Evolutionary conservation across 2,888 invertebrate genomes (phyloP), one percentile per base, ranked within the genome.

Genomic region (Exephanes ischioxanthus): DNA sequence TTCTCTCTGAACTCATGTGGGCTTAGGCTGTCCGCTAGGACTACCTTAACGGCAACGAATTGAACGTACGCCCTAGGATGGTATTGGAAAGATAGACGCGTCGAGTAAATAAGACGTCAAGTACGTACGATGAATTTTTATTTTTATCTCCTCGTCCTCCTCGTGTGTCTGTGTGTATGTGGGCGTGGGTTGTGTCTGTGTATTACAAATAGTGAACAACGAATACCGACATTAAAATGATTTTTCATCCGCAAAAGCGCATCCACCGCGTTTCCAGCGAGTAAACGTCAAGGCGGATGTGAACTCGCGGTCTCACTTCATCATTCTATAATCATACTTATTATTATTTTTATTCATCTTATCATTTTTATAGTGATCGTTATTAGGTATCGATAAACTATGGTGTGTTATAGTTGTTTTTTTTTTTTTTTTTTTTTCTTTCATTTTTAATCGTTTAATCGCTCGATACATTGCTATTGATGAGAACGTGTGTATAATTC

Each of bases 191-290:
- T 88, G 90, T 89, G 80, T 83, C 72, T 80, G 86, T 76, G 72
- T 89, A 90, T 92, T 93, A 93, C 93, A 93, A 93, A 93, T 93
- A 93, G 91, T 92, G 91, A 93, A 93, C 93, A 93, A 91, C 90
- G 90, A 93, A 91, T 93, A 93, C 89, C 91, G 90, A 93, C 92
- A 90, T 91, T 92, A 90, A 87, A 90, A 89, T 91, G 89, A 75
- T 80, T 86, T 81, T 82, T 77, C 37, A 82, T 51, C 71, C 73
- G 37, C 51, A 83, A 83, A 67, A 30, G 26, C 71, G 16, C 33
- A n/a, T 55, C 22, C 71, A 73, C 58, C 73, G 66, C 84, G 75
- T 63, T 16, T n/a, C 16, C 33, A 63, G n/a, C 63, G 16, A 58
- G 0, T 26, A 58, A 58, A 58, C 58, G 58, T 26, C 22, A 26